Evolutionary conservation across 2,888 invertebrate genomes (phyloP), one percentile per base, ranked within the genome.

Genomic region (Andricus quercusramuli): DNA sequence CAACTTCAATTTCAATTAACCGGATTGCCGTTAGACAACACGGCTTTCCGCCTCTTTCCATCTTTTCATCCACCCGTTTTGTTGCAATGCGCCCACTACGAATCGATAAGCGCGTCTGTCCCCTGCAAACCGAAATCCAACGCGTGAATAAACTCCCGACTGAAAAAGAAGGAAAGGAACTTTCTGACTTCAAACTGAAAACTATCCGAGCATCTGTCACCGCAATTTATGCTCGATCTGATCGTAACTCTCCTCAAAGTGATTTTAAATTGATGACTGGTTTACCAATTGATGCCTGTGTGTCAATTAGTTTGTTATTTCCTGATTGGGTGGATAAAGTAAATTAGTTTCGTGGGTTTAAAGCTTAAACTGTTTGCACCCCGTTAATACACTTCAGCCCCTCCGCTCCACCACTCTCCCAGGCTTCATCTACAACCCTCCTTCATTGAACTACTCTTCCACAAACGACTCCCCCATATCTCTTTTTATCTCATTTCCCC

Each of bases 1-100:
- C 74, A 76, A 80, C 78, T 80, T 83, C 80, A 82, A 82, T 86
- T 86, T 82, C 86, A 86, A 86, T 86, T 86, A 86, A 86, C 80
- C 80, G 81, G 83, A 86, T 83, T 86, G 85, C 83, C 82, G 78
- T 82, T 82, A 82, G 59, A 79, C 79, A 74, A 76, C 78, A 80
- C 78, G 83, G 84, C 83, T 85, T 80, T 85, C 78, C 32, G 56
- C 74, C 74, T 74, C 74, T 74, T 59, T 22, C 79, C 47, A 79
- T 44, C 64, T 64, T 79, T 79, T 62, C 62, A 25, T 68, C 66
- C 51, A 59, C 22, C n/a, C 22, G 68, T 62, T 67, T 68, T 79
- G 67, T 66, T 64, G 22, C 67, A 76, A 20, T 51, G 62, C 51
- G 64, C 44, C 85, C 79, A 85, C 81, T 59, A 80, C 80, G 79